Percentiles rank a stretch among this genome's conserved stretches.
Evolutionary conservation across 2,113 vertebrate genomes (phyloP).

Genomic region (Leptocoma aspasia): DNA sequence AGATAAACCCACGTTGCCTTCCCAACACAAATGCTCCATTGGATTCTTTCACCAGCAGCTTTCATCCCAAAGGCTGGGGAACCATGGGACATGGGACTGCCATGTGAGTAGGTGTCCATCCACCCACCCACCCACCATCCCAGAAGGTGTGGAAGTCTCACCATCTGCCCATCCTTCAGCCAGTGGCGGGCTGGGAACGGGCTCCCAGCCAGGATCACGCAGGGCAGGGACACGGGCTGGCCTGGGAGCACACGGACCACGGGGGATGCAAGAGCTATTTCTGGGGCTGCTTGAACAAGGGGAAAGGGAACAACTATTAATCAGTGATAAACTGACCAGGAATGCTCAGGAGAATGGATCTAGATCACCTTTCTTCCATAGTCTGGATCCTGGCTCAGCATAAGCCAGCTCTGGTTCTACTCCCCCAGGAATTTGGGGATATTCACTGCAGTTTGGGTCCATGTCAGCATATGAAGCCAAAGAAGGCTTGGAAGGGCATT

Average conservation of each 20-base stretch:
- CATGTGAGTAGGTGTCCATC: too few relatives aligned
- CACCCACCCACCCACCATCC: neutral
- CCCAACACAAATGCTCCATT: neutral
- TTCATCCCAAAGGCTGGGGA: neutral
- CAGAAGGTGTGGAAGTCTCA: constrained; percentile 14
- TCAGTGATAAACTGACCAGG: neutral
- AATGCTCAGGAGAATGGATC: rapidly evolving
- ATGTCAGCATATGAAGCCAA: neutral
- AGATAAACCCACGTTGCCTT: rapidly evolving
- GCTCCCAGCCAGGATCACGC: constrained; percentile 81
- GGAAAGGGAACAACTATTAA: neutral
- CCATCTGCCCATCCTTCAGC: constrained; percentile 78
- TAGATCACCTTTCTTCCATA: neutral
- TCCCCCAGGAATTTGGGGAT: neutral
- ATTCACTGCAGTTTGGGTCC: rapidly evolving
- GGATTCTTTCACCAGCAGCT: neutral
- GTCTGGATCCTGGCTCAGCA: neutral
- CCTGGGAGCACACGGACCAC: constrained; percentile 71
- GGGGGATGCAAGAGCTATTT: constrained; percentile 76
- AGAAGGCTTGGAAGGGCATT: neutral
- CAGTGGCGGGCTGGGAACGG: constrained; percentile 84
- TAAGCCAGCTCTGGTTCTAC: rapidly evolving
- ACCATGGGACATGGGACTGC: too few relatives aligned
- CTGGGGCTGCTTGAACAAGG: constrained; percentile 71
- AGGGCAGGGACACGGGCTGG: constrained; percentile 83